These are phyloP conservation scores for Drosophila koepferae DNA, from an alignment of 2,888 invertebrate species.

Conservation along the genomic window DNA sequence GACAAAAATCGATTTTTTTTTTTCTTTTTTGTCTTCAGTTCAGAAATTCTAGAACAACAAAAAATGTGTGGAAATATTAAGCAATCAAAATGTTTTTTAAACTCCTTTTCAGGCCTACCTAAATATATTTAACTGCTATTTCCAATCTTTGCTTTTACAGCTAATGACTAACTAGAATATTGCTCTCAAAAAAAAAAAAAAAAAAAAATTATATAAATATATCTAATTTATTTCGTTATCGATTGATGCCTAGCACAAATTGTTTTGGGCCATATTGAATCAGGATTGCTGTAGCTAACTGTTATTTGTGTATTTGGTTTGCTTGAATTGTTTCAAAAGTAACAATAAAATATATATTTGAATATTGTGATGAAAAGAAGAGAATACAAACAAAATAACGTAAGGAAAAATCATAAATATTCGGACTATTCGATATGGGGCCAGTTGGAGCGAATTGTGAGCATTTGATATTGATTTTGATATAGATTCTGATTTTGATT, in stretches of 20 bases:
- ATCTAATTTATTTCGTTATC: not conserved
- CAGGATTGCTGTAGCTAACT: slow-evolving; percentile 7
- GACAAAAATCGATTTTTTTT: not conserved
- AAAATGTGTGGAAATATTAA: not conserved
- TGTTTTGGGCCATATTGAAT: slow-evolving; percentile 1
- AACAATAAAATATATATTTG: not conserved
- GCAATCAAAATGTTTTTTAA: slow-evolving; percentile 4
- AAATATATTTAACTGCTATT: not conserved
- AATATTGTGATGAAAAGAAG: not conserved
- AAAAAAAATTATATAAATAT: not conserved
- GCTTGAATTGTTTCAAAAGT: not conserved
- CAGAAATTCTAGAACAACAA: slow-evolving; percentile 11
- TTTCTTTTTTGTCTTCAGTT: not conserved
- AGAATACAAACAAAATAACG: not conserved
- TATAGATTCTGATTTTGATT: slow-evolving; percentile 17
- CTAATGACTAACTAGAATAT: not conserved
- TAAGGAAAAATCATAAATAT: not conserved
- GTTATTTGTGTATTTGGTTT: slow-evolving; percentile 7
- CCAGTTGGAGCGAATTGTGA: slow-evolving; percentile 28
- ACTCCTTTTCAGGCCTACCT: slow-evolving; percentile 2
- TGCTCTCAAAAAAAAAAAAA: not conserved
- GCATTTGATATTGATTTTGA: slow-evolving; percentile 11
- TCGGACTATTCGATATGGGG: slow-evolving; percentile 17
- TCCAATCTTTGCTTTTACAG: slow-evolving; percentile 3
- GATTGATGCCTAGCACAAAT: not conserved